These are phyloP conservation scores for Pelodytes ibericus DNA, from an alignment of 2,797 vertebrate species.

Conservation along the genomic window DNA sequence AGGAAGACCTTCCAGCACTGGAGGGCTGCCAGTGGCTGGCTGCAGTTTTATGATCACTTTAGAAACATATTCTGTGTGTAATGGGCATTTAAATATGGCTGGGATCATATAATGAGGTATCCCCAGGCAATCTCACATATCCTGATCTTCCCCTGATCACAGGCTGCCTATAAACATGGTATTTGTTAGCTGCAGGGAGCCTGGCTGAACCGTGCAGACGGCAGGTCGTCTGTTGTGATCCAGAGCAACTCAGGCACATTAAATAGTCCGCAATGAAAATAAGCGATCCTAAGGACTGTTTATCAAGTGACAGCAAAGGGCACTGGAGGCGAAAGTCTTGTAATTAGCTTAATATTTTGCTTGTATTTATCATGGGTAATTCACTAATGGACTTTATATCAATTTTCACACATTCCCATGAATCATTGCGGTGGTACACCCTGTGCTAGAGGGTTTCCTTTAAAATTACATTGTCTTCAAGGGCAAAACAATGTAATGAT, in stretches of 20 bases:
- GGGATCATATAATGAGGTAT: conserved; percentile 66
- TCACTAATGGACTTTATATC: conserved; percentile 27
- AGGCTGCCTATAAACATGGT: conserved; percentile 39
- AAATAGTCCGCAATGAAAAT: conserved; percentile 23
- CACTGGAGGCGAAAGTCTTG: conserved; percentile 20
- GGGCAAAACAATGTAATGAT: conserved; percentile 13
- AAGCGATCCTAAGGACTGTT: conserved; percentile 19
- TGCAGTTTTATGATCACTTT: conserved; percentile 72
- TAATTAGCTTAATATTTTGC: conserved; percentile 43
- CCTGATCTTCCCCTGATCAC: conserved; percentile 36
- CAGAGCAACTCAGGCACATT: conserved; percentile 1
- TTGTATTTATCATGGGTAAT: conserved; percentile 30
- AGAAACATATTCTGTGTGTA: conserved; percentile 63
- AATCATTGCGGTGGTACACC: conserved; percentile 9
- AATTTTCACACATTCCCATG: conserved; percentile 19
- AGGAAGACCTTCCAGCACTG: conserved; percentile 69
- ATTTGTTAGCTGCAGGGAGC: conserved; percentile 53
- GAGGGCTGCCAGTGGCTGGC: conserved; percentile 69
- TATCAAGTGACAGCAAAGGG: conserved; percentile 28
- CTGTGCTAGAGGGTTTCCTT: conserved; percentile 24
- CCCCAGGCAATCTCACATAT: conserved; percentile 49
- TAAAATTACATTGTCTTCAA: conserved; percentile 23
- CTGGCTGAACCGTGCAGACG: conserved; percentile 24
- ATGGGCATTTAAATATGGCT: conserved; percentile 65
- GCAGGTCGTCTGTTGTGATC: conserved; percentile 1